Base-by-base conservation (phyloP, 2,113 vertebrate species). In the Xiphorhynchus elegans region DNA sequence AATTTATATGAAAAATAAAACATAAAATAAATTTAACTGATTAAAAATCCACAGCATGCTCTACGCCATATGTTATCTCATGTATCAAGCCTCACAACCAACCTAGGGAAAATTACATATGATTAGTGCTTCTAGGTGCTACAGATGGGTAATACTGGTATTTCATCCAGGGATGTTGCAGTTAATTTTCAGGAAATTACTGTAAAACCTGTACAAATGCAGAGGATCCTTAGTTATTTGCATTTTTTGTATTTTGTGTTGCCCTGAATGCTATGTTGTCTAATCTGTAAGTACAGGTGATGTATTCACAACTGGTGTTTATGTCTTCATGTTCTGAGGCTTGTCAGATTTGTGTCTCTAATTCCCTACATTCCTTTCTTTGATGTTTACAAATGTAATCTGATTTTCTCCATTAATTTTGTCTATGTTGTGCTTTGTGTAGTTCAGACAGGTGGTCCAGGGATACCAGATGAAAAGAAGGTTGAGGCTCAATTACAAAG, bases 391-490 rank as follows among this genome's bases (percentile, higher is more conserved):
- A 92, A 79, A 46, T 75, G 18, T 67, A 50, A 78, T 29, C 21
- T 29, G 4, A 39, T 90, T 94, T 88, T 16, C 24, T 87, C 31
- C 53, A 86, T 91, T 97, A 89, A 96, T 95, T 66, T 18, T 50
- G 7, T 81, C 11, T 86, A 2, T 84, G 12, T 84, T 96, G 53
- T 95, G 39, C 63, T 94, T 94, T 97, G 39, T 90, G 96, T 74
- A 98, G 98, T 98, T 97, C 98, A 98, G 95, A 98, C 98, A 93
- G 98, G 98, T 35, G 97, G 95, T 89, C 96, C 98, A 5, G 80
- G 78, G 5, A 95, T 97, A 81, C 96, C 97, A 87, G 98, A 96
- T 1, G 97, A 98, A 84, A 98, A 98, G 96, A 98, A 97, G 89
- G 52, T 93, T 84, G 97, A 98, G 87, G 67, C 93, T 93, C 97